Base-by-base conservation (phyloP, 2,888 invertebrate genomes). In the Acronicta leporina region DNA sequence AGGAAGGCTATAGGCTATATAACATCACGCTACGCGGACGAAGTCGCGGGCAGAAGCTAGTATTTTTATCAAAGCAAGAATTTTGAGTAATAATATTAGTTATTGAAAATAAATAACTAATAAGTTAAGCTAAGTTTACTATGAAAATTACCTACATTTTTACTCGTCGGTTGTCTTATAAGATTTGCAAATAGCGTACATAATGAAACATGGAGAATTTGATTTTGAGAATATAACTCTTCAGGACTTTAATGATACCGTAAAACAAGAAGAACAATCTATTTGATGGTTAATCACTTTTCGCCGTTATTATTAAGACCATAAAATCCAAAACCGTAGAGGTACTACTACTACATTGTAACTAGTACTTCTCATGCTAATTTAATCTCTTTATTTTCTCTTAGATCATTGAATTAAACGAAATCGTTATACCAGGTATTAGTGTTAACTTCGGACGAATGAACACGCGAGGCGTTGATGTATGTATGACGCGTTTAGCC, bases 401-500 rank as follows among this genome's bases (percentile, higher is more conserved):
- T 11, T 33, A 33, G 33, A 33, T 11, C 33, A 33, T 11, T 33
- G 33, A 33, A 38, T 38, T n/a, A n/a, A n/a, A 38, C 6, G 38
- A 38, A n/a, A n/a, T 38, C 38, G n/a, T n/a, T 38, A 6, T n/a
- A 38, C 11, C 35, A 5, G 6, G 38, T 38, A 38, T 1, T 38
- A 38, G 6, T 38, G 38, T 38, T 38, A 38, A 38, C n/a, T 38
- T 38, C n/a, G 38, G n/a, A 6, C 6, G 38, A 38, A n/a, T 6
- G n/a, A 7, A 13, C n/a, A 38, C n/a, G 38, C 38, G n/a, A 7
- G 38, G 38, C 38, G 38, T 38, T 38, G 38, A 38, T 38, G 38
- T 38, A 38, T 38, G n/a, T 38, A 47, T 47, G 46, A 47, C 45
- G 53, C 38, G 45, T 45, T 38, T 35, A 38, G 25, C 38, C 45